A percentile compares a stretch with the other conserved stretches of the same genome.
Conservation (phyloP, 2,797 vertebrate species). For the Acanthornis magna region DNA sequence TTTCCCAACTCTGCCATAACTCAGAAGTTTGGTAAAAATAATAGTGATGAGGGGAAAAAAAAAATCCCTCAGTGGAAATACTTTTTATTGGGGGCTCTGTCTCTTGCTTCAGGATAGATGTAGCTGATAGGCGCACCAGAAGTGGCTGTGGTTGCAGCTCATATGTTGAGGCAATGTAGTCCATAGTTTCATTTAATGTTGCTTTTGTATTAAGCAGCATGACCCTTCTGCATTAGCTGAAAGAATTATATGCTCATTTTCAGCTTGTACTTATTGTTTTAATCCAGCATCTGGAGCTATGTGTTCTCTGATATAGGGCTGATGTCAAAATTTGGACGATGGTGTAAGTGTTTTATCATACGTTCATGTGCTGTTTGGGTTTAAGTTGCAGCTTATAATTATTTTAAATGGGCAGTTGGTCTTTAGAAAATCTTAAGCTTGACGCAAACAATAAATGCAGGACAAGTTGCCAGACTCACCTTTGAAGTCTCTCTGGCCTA, state of each 20-base stretch:
- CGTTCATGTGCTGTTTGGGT: background rate
- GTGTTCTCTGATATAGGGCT: slow-evolving; percentile 21
- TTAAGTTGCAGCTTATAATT: slow-evolving; percentile 54
- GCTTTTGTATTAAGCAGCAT: background rate
- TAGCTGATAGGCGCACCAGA: background rate
- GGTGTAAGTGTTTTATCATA: slow-evolving; percentile 45
- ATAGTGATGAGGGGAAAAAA: background rate
- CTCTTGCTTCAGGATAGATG: background rate
- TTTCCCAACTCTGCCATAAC: background rate
- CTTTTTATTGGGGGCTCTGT: background rate
- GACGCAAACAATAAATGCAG: background rate
- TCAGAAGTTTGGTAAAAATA: background rate
- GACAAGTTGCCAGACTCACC: slow-evolving; percentile 51
- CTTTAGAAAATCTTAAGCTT: slow-evolving; percentile 34
- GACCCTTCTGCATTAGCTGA: slow-evolving; percentile 21
- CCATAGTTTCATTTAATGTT: background rate
- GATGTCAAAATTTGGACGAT: background rate
- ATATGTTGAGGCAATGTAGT: background rate
- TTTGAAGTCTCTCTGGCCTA: slow-evolving; percentile 57
- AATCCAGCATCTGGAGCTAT: slow-evolving; percentile 53
- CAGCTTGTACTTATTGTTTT: slow-evolving; percentile 38
- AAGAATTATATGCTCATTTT: slow-evolving; percentile 50
- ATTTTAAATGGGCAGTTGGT: slow-evolving; percentile 47
- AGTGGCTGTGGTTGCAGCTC: background rate
- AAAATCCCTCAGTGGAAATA: background rate